These are phyloP conservation scores for Euzetes globulus DNA, from an alignment of 2,888 invertebrate species.

Conservation along the genomic window DNA sequence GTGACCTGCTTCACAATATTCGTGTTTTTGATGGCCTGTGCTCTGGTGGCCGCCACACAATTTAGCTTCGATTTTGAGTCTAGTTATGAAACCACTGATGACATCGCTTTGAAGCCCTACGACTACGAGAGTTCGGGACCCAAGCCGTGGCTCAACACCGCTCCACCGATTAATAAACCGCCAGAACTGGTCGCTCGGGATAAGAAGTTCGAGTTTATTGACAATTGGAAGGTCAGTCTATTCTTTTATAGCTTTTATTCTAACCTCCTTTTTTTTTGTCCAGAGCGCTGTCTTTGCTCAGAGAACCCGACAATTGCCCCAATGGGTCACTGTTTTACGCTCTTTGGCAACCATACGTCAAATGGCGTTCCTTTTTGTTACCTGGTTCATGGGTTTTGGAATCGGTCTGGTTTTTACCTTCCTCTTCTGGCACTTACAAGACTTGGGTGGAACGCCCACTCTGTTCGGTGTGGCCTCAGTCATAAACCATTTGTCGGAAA, in stretches of 20 bases:
- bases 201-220: constrained; percentile 36
- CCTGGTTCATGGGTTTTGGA: constrained; percentile 99
- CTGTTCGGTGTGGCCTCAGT: constrained; percentile 97
- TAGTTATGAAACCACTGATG: neutral
- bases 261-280: constrained; percentile 48
- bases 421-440: constrained; percentile 95
- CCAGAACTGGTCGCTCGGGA: constrained; percentile 26
- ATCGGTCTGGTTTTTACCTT: constrained; percentile 98
- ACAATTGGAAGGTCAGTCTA: constrained; percentile 34
- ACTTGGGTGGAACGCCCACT: constrained; percentile 91
- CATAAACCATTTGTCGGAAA: constrained; percentile 97
- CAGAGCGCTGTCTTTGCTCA: constrained; percentile 79
- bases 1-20: constrained; percentile 97
- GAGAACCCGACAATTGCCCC: constrained; percentile 78
- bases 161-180: constrained; percentile 38
- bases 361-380: constrained; percentile 84
- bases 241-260: neutral
- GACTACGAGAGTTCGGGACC: constrained; percentile 31
- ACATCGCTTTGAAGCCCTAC: constrained; percentile 33
- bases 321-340: constrained; percentile 84
- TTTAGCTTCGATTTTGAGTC: constrained; percentile 56
- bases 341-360: constrained; percentile 76
- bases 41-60: constrained; percentile 82
- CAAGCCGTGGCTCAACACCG: constrained; percentile 38
- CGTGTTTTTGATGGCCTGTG: constrained; percentile 90